Evolutionary conservation across 2,888 invertebrate genomes (phyloP), one percentile per base, ranked within the genome.

Genomic region (Chaetoderma sp.): DNA sequence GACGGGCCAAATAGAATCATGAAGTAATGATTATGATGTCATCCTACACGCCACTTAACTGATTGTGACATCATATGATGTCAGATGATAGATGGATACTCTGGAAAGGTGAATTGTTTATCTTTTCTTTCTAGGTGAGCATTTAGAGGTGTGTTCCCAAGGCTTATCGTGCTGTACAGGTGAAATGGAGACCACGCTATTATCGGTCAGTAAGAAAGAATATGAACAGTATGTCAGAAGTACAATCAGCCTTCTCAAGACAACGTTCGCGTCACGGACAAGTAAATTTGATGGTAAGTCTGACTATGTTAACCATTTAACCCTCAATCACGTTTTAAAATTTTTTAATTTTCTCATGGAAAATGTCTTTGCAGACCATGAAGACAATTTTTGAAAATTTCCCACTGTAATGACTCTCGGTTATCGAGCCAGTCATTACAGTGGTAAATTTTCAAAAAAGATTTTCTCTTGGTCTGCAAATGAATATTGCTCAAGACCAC

Each of bases 261-360:
- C 91, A 63, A 90, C 93, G 71, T 90, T 96, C 79, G 90, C 91
- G 58, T 91, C 91, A 74, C 90, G 94, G 83, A 93, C 94, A 45
- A 90, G 90, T 80, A 92, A 92, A 86, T 95, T 96, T 87, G 94
- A 96, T 86, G 92, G 95, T 95, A 87, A 92, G 92, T 82, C 21
- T 28, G 36, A 36, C 28, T 59, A 36, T 16, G 10, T 10, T 36
- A 16, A 36, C n/a, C 39, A n/a, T n/a, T n/a, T n/a, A n/a, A n/a
- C n/a, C n/a, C n/a, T n/a, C n/a, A n/a, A n/a, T n/a, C n/a, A 42
- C 25, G 16, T 10, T 2, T 10, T n/a, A 18, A 39, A 50, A 8
- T 52, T 16, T 28, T 5, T 49, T 25, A 18, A 39, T n/a, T 23
- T 4, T 49, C 16, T 30, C 16, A 49, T 4, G 16, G 30, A 1